Percentiles rank a stretch among this genome's conserved stretches.
phyloP scores from a whole-genome alignment of 2,888 invertebrate genomes.

The Drosophila nigritarsus region DNA sequence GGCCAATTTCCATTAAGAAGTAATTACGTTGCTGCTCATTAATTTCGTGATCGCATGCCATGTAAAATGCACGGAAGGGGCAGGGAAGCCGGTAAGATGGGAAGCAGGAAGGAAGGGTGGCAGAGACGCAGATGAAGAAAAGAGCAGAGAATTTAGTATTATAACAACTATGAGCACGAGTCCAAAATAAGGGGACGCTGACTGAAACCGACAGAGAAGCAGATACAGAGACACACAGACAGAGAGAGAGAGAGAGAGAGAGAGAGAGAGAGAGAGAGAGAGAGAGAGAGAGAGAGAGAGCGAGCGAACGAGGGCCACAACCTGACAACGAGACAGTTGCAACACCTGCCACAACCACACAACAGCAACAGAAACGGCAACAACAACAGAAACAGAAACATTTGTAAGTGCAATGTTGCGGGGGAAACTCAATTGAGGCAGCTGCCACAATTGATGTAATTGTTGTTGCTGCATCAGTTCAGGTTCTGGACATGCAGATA shows the following conservation, averaged over 20 bases:
- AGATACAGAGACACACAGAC: not conserved
- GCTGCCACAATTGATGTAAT: conserved; percentile 20
- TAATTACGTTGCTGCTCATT: conserved; percentile 79
- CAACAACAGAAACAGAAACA: conserved; percentile 12
- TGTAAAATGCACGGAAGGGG: conserved; percentile 51
- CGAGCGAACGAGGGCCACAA: not conserved
- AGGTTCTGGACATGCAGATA: not conserved
- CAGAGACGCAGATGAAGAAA: not conserved
- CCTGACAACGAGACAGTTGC: conserved; percentile 40
- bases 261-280: not conserved
- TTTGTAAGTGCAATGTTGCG: conserved; percentile 32
- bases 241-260: conserved; percentile 1
- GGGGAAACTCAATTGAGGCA: conserved; percentile 30
- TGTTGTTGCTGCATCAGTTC: not conserved
- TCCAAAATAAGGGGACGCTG: conserved; percentile 18
- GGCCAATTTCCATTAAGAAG: conserved; percentile 81
- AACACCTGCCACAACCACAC: conserved; percentile 72
- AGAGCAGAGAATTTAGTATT: conserved; percentile 18
- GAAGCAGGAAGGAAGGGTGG: not conserved
- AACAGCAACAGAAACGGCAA: conserved; percentile 22
- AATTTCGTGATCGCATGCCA: conserved; percentile 82
- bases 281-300: not conserved
- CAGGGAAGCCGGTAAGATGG: not conserved
- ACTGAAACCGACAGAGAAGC: not conserved
- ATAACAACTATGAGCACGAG: conserved; percentile 53